Evolutionary conservation across 2,797 vertebrate genomes (phyloP).

Genomic region (Holocentrus rufus): DNA sequence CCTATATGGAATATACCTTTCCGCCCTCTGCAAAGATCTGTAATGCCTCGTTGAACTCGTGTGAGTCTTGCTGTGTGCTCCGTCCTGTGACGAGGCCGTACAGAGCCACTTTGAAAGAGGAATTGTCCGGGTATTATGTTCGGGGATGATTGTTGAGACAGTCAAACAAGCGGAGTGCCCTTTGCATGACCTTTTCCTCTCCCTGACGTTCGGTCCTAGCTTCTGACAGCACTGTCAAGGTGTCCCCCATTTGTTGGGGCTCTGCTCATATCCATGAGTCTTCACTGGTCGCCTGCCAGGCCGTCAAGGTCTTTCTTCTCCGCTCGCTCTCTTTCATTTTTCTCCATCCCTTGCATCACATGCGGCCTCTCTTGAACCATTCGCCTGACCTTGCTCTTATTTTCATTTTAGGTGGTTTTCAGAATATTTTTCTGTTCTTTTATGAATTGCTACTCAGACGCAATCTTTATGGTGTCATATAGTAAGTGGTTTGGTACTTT

Average conservation of each 20-base stretch:
- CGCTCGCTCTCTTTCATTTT: slow-evolving; percentile 9
- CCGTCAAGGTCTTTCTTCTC: slow-evolving; percentile 23
- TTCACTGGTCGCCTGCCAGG: background rate
- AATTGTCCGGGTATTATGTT: slow-evolving; percentile 63
- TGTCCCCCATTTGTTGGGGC: slow-evolving; percentile 50
- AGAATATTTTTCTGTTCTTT: slow-evolving; percentile 18
- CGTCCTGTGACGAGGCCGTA: slow-evolving; percentile 54
- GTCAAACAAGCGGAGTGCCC: slow-evolving; percentile 66
- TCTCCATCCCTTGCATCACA: background rate
- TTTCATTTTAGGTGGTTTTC: slow-evolving; percentile 6
- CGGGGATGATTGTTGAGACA: slow-evolving; percentile 69
- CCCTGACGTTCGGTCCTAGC: slow-evolving; percentile 28
- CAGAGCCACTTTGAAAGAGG: slow-evolving; percentile 53
- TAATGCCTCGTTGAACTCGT: slow-evolving; percentile 55
- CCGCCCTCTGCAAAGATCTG: slow-evolving; percentile 43
- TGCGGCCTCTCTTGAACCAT: background rate
- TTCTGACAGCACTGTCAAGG: slow-evolving; percentile 59
- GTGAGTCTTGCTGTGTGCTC: slow-evolving; percentile 39
- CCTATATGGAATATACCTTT: slow-evolving; percentile 47
- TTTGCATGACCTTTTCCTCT: slow-evolving; percentile 69
- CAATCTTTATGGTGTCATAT: slow-evolving; percentile 13
- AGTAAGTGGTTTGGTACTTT: slow-evolving; percentile 39
- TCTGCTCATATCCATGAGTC: slow-evolving; percentile 38
- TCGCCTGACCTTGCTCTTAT: background rate
- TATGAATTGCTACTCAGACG: slow-evolving; percentile 12